phyloP scores from a whole-genome alignment of 35 echinoderm and acorn worm genomes.

The Strongylocentrotus purpuratus region DNA sequence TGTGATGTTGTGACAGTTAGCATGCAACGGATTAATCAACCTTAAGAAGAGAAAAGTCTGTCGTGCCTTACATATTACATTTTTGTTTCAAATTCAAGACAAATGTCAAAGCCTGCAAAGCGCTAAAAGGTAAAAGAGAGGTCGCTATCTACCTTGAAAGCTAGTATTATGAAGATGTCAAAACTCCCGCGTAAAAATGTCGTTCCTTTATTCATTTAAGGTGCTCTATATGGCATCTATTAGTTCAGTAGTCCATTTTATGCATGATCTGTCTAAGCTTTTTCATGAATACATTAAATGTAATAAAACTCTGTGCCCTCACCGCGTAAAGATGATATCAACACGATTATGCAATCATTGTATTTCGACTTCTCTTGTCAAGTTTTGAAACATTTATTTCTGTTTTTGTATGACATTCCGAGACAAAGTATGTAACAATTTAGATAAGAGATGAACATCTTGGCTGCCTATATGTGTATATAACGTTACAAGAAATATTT shows the following conservation, averaged over 20 bases:
- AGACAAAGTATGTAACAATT: neutral
- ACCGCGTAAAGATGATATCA: neutral
- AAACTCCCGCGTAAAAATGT: no score
- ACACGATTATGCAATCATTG: constrained; percentile 5
- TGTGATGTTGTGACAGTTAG: neutral
- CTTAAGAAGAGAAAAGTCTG: neutral
- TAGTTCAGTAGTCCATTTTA: neutral
- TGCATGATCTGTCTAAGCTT: neutral
- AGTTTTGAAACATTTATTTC: neutral
- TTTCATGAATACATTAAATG: neutral
- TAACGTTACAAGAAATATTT: constrained; percentile 40
- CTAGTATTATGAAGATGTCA: neutral
- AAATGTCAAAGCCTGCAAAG: neutral
- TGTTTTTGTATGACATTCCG: constrained; percentile 1
- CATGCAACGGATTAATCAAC: neutral
- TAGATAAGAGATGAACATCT: neutral
- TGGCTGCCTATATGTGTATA: constrained; percentile 38
- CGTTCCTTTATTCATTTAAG: no score
- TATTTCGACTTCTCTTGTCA: neutral
- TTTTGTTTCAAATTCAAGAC: neutral
- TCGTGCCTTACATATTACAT: neutral
- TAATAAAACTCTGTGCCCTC: neutral
- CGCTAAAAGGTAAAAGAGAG: neutral
- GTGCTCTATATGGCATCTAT: no score
- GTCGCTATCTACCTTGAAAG: neutral